Base-by-base conservation (phyloP, 2,797 vertebrate species). In the Lithobates pipiens region DNA sequence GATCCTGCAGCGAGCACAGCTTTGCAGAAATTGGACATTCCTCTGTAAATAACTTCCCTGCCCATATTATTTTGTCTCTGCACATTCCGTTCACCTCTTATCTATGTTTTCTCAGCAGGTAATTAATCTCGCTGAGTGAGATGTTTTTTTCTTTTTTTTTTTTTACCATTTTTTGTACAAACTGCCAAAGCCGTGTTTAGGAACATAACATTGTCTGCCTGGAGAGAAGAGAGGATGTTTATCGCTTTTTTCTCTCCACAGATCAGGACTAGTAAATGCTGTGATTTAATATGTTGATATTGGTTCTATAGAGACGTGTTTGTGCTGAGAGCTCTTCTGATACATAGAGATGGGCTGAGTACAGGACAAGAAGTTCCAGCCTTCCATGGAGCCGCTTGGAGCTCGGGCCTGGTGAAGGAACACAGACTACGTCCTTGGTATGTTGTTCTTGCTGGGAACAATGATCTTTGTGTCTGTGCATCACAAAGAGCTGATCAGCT, bases 401-500 rank as follows among this genome's bases (percentile, higher is more conserved):
- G 42, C 72, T 36, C 39, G 4, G 29, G 16, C 18, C 36, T 21
- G 23, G 36, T 36, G 74, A 76, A 21, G 75, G 68, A 67, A 32
- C 27, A 25, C 15, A 67, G 72, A 29, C 80, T 68, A 1, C 29
- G 75, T 46, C 75, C 85, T 74, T 82, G 80, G 29, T 75, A 39
- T 65, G 18, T 23, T 2, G 25, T 86, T 57, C 29, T 69, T 67
- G 77, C 34, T 18, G n/a, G 18, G 29, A 42, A 77, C 74, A 86
- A 77, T 82, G 69, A 78, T 63, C 68, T 23, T 61, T 69, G 65
- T 86, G 78, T 82, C 67, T 82, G 70, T 72, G 68, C 44, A 70
- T 71, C 11, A 32, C 36, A 16, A 34, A 7, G 3, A 61, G 54
- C 54, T 1, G 21, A 61, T 21, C 54, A 23, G 54, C 23, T 61